Evolutionary conservation across 1,140 invertebrate genomes (phyloP).

Genomic region (Lepidotrigona ventralis): DNA sequence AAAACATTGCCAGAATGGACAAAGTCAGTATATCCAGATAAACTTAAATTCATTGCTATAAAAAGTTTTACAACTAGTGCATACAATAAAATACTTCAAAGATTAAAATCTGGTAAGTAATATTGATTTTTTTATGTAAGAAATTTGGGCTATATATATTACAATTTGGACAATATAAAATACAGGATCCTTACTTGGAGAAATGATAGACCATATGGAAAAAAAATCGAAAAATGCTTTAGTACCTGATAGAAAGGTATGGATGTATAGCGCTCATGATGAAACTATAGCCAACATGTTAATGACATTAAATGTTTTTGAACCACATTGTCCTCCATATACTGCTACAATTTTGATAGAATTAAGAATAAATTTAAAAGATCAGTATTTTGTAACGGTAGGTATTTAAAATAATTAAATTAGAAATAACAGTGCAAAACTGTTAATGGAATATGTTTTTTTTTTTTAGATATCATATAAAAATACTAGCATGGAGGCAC

Average conservation of each 20-base stretch:
- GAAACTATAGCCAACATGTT: slow-evolving; percentile 89
- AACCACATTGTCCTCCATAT: slow-evolving; percentile 87
- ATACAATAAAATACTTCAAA: slow-evolving; percentile 79
- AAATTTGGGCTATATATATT: not conserved
- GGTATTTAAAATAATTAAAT: slow-evolving; percentile 26
- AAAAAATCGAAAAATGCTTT: slow-evolving; percentile 75
- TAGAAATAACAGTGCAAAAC: not conserved
- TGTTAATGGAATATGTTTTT: slow-evolving; percentile 39
- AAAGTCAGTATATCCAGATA: slow-evolving; percentile 80
- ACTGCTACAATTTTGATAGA: slow-evolving; percentile 87
- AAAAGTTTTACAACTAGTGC: slow-evolving; percentile 80
- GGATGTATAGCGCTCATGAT: slow-evolving; percentile 91
- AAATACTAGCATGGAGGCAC: slow-evolving; percentile 81
- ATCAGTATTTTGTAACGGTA: slow-evolving; percentile 78
- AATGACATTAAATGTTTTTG: slow-evolving; percentile 86
- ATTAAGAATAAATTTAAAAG: slow-evolving; percentile 77
- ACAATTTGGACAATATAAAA: slow-evolving; percentile 44
- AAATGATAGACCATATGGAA: slow-evolving; percentile 83
- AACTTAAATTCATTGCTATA: slow-evolving; percentile 79
- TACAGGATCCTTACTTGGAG: slow-evolving; percentile 84
- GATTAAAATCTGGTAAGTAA: slow-evolving; percentile 78
- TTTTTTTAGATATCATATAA: slow-evolving; percentile 83
- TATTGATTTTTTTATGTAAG: slow-evolving; percentile 1
- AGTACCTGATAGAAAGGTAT: slow-evolving; percentile 82
- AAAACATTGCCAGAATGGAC: slow-evolving; percentile 88